Conservation (phyloP, 2,113 vertebrate species). For the Ciconia stormi region DNA sequence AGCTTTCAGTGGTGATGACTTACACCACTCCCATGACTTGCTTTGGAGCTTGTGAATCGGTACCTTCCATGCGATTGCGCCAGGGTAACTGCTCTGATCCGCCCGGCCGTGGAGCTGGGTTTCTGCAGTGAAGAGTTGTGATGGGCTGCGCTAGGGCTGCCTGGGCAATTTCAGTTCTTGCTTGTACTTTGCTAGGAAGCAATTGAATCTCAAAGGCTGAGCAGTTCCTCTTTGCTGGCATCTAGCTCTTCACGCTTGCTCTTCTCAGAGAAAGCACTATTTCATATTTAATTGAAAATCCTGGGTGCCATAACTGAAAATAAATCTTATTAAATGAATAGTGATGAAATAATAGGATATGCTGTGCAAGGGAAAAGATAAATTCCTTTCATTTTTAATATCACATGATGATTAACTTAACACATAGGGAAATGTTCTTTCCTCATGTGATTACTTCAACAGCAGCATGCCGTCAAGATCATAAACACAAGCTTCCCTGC, state of each 20-base stretch:
- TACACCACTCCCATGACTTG: rapidly evolving
- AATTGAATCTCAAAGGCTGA: background rate
- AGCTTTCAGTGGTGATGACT: background rate
- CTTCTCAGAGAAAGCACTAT: background rate
- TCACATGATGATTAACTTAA: background rate
- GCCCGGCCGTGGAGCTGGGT: background rate
- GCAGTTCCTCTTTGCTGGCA: background rate
- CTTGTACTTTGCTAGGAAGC: background rate
- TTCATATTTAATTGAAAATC: slow-evolving; percentile 41
- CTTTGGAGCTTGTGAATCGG: background rate
- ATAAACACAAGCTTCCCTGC: background rate
- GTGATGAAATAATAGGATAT: slow-evolving; percentile 12
- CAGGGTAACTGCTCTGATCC: background rate
- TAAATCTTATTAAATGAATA: slow-evolving; percentile 21
- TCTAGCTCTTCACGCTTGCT: background rate
- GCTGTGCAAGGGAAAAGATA: slow-evolving; percentile 5
- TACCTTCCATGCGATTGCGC: rapidly evolving
- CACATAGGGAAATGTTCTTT: background rate
- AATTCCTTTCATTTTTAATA: slow-evolving; percentile 20
- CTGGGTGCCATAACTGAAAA: slow-evolving; percentile 18
- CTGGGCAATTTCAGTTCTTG: background rate
- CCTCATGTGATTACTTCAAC: background rate
- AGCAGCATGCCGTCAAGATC: background rate
- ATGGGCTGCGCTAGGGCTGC: background rate
- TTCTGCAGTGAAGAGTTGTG: background rate